Conservation (phyloP, 2,797 vertebrate species). For the Danio aesculapii region DNA sequence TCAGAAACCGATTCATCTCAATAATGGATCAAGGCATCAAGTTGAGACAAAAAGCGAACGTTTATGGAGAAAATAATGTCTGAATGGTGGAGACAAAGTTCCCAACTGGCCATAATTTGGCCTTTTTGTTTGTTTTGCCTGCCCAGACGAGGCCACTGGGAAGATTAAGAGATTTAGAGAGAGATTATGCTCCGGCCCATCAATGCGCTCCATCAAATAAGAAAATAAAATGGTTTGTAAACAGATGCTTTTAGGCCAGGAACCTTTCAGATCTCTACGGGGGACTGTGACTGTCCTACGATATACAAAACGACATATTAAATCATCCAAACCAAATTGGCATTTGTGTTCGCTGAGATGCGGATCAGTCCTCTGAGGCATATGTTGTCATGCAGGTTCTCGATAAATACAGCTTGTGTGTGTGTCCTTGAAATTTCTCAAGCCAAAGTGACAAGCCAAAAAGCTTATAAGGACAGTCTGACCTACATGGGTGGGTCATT, state of each 20-base stretch:
- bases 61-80: neutral
- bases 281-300: constrained; percentile 35
- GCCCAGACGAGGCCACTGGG: constrained; percentile 75
- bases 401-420: constrained; percentile 25
- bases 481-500: constrained; percentile 45
- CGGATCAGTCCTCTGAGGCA: constrained; percentile 1
- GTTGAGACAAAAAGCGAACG: neutral
- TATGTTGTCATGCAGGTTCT: constrained; percentile 11
- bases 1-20: constrained; percentile 19
- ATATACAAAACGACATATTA: neutral
- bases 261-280: constrained; percentile 54
- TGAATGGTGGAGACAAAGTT: neutral
- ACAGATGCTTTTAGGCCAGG: constrained; percentile 26
- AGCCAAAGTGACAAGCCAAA: constrained; percentile 32
- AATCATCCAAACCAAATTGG: neutral
- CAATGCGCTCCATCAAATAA: constrained; percentile 59
- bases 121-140: constrained; percentile 79
- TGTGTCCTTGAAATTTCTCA: constrained; percentile 27
- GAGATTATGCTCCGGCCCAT: constrained; percentile 69
- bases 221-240: constrained; percentile 56
- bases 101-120: constrained; percentile 43
- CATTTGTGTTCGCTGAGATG: neutral
- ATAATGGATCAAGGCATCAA: neutral
- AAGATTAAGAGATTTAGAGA: constrained; percentile 80
- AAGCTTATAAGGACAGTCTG: constrained; percentile 30